phyloP scores from a whole-genome alignment of 2,797 vertebrate genomes.

The Anguilla megastoma region DNA sequence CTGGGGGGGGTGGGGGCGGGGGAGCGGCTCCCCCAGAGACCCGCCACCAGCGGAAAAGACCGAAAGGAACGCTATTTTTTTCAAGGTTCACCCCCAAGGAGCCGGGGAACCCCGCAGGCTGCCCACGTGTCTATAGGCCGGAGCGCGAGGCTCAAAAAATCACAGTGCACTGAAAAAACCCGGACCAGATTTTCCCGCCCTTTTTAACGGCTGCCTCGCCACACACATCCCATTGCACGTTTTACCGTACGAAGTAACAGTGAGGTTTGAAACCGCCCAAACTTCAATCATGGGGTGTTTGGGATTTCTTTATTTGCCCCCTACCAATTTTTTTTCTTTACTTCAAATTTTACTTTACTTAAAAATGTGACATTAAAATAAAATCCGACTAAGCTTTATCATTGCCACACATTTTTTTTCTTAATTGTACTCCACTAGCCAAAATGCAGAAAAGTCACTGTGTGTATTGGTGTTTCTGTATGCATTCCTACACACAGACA shows the following conservation, averaged over 20 bases:
- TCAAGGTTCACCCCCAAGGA: neutral
- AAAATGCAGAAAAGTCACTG: neutral
- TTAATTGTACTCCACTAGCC: neutral
- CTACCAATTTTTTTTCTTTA: neutral
- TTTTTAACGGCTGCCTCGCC: neutral
- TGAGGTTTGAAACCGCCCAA: neutral
- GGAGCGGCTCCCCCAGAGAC: neutral
- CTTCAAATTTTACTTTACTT: neutral
- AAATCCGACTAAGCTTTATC: neutral
- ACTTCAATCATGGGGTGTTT: neutral
- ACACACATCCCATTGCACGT: neutral
- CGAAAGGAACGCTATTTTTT: neutral
- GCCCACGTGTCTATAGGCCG: constrained; percentile 42
- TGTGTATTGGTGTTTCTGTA: neutral
- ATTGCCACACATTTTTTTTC: neutral
- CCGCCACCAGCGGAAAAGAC: neutral
- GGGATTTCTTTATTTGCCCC: neutral
- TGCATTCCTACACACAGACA: neutral
- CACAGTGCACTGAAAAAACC: constrained; percentile 63
- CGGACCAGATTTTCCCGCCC: neutral
- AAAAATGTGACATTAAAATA: neutral
- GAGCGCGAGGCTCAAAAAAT: constrained; percentile 54
- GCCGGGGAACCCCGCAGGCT: constrained; percentile 49
- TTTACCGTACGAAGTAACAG: neutral
- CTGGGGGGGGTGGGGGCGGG: neutral